phyloP scores from a whole-genome alignment of 2,113 vertebrate genomes.

The Tor tambroides region DNA sequence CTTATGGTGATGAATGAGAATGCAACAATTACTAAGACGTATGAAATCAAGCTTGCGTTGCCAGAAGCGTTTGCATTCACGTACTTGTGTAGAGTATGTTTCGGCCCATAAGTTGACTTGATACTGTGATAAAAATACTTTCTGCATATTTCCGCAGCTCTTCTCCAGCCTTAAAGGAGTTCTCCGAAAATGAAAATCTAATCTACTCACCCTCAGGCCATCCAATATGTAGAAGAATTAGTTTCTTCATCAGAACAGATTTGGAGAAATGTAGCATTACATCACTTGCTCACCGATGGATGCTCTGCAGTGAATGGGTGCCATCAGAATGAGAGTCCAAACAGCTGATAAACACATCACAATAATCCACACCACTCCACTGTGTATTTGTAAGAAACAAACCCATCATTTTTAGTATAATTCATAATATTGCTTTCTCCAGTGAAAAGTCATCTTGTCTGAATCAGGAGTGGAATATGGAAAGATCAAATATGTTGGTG shows the following conservation, averaged over 20 bases:
- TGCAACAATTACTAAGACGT: not conserved
- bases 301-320: no score
- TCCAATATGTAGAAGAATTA: not conserved
- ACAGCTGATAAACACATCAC: no score
- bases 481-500: no score
- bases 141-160: not conserved
- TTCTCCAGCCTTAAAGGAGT: not conserved
- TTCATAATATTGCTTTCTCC: no score
- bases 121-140: not conserved
- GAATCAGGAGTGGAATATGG: no score
- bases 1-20: not conserved
- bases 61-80: not conserved
- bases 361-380: no score
- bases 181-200: not conserved
- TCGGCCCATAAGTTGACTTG: not conserved
- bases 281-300: no score
- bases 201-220: not conserved
- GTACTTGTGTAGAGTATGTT: not conserved
- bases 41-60: not conserved
- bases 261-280: not conserved
- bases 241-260: not conserved
- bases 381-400: no score
- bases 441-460: no score
- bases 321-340: no score
- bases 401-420: no score